Evolutionary conservation across 2,888 invertebrate genomes (phyloP), one percentile per base, ranked within the genome.

Genomic region (Mesodorylaimus sp.): DNA sequence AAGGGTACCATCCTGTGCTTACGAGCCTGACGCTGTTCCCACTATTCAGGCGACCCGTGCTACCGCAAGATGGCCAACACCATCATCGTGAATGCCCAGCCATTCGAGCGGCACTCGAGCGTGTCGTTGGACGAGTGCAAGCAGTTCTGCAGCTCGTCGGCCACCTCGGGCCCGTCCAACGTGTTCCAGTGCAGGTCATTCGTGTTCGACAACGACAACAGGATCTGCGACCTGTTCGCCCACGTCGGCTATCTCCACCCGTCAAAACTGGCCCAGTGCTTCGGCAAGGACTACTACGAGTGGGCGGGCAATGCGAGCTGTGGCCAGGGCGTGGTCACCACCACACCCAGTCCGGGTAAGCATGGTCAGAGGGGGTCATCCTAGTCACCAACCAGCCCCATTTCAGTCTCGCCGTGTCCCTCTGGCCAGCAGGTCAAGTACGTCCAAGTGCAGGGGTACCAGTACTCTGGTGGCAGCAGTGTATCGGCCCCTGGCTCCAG

Each of bases 61-160:
- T n/a, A n/a, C n/a, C n/a, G n/a, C n/a, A n/a, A n/a, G n/a, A n/a
- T n/a, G n/a, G n/a, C n/a, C n/a, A n/a, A n/a, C n/a, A n/a, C n/a
- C n/a, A n/a, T n/a, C n/a, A n/a, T n/a, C n/a, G n/a, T 61, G 44
- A 62, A 64, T 51, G 64, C 64, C 3, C 65, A 65, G 48, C 65
- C 65, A 2, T 65, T 61, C 51, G 65, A 65, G 50, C 56, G 65
- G 51, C 52, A 64, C 43, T 59, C 56, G n/a, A 51, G 53, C 29
- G 55, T 57, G 32, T 13, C 39, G 38, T 16, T 53, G 7, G 36
- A 50, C 10, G 37, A 25, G 2, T 51, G 51, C 43, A 39, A 51
- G 27, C 23, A 51, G 16, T 23, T 45, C 21, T 50, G 50, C 27
- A 27, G 5, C n/a, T n/a, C n/a, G n/a, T n/a, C n/a, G n/a, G n/a